Conservation (phyloP, 2,113 vertebrate genomes). For the Phoenicopterus ruber region DNA sequence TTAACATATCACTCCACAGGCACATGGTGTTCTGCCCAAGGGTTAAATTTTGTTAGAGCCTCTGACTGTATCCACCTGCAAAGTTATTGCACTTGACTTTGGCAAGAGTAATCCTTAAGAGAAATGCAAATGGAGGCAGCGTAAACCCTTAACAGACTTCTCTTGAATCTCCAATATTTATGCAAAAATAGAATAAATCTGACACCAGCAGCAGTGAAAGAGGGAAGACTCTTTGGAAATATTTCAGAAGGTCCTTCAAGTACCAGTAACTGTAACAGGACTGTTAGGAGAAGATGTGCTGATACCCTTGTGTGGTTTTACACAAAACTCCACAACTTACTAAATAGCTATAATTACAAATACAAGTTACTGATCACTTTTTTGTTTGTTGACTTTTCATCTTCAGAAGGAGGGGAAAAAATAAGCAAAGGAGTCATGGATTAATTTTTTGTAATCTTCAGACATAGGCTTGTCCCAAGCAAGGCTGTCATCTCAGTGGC, state of each 20-base stretch:
- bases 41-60: not conserved
- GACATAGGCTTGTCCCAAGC: not conserved
- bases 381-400: not conserved
- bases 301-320: not conserved
- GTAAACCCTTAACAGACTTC: not conserved
- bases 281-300: not conserved
- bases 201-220: not conserved
- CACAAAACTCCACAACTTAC: not conserved
- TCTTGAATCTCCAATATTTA: too few relatives aligned
- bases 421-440: not conserved
- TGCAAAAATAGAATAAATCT: not conserved
- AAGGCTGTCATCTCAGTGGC: not conserved
- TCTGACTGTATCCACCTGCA: not conserved
- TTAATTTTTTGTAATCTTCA: not conserved
- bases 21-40: not conserved
- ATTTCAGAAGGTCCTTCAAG: not conserved
- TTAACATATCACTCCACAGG: too few relatives aligned
- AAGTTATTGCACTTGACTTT: not conserved
- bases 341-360: not conserved
- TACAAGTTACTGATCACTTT: not conserved
- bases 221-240: not conserved
- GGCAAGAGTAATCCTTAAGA: not conserved
- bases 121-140: not conserved
- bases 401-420: not conserved
- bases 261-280: not conserved